Percentiles rank a stretch among this genome's conserved stretches.
Conservation (phyloP, 2,797 vertebrate species). For the Pantherophis alleghaniensis region DNA sequence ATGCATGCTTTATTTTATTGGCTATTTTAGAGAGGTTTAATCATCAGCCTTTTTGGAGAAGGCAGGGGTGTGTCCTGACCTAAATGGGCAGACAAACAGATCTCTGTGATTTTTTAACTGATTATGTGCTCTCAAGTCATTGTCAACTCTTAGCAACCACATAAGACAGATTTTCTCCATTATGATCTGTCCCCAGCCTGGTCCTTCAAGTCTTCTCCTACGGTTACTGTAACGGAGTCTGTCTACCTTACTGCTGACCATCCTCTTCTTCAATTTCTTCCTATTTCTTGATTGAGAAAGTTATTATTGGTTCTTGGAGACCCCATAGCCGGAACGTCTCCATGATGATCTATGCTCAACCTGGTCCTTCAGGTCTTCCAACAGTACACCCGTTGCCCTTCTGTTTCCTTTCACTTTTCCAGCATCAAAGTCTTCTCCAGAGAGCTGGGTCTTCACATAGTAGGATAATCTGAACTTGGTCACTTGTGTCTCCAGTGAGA, state of each 20-base stretch:
- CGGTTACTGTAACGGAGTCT: not conserved
- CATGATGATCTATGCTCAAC: not conserved
- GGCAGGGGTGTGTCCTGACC: not conserved
- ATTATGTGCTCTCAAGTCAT: not conserved
- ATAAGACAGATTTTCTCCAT: not conserved
- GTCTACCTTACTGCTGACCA: not conserved
- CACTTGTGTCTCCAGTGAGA: no score
- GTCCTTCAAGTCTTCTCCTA: not conserved
- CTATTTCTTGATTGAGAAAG: not conserved
- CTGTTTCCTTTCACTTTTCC: not conserved
- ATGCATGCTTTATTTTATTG: not conserved
- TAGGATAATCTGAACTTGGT: not conserved
- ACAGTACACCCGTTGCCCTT: rapidly evolving
- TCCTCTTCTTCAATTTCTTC: not conserved
- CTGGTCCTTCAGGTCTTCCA: not conserved
- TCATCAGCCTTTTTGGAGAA: not conserved
- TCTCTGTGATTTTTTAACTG: not conserved
- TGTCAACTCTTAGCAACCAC: not conserved
- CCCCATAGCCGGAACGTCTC: not conserved
- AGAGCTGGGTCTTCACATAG: not conserved
- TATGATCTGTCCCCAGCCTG: not conserved
- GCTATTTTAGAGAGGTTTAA: not conserved
- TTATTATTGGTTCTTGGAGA: not conserved
- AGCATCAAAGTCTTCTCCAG: not conserved
- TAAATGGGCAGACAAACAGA: not conserved